These are phyloP conservation scores for Cyphomyrmex costatus DNA, from an alignment of 1,140 invertebrate species.

Conservation along the genomic window DNA sequence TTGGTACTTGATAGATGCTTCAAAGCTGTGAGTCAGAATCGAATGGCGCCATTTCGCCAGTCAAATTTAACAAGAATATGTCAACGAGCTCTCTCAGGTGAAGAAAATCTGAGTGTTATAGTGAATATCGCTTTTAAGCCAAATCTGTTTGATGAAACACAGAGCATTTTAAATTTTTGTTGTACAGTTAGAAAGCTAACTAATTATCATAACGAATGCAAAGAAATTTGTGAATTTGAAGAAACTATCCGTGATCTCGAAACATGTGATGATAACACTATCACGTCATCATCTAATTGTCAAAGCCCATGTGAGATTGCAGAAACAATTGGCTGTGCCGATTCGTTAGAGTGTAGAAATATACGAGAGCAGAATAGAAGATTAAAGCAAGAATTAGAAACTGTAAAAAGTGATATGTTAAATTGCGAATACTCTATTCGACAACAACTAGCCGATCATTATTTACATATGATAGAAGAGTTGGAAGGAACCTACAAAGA, in stretches of 20 bases:
- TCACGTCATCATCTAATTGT: no score
- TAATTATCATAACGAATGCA: slow-evolving; percentile 44
- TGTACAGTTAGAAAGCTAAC: slow-evolving; percentile 89
- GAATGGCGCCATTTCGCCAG: slow-evolving; percentile 88
- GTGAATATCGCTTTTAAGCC: slow-evolving; percentile 91
- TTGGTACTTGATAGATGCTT: slow-evolving; percentile 94
- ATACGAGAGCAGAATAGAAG: slow-evolving; percentile 68
- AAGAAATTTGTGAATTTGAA: not conserved
- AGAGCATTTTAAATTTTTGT: slow-evolving; percentile 91
- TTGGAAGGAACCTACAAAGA: slow-evolving; percentile 79
- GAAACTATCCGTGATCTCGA: not conserved
- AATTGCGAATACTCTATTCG: slow-evolving; percentile 78
- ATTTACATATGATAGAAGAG: slow-evolving; percentile 72
- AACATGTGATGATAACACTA: not conserved
- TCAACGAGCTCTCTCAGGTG: slow-evolving; percentile 86
- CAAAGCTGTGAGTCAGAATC: slow-evolving; percentile 81
- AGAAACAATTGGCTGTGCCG: not conserved
- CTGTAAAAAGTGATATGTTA: slow-evolving; percentile 55
- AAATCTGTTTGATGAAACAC: slow-evolving; percentile 91
- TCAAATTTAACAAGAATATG: slow-evolving; percentile 91
- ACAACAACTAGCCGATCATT: slow-evolving; percentile 77
- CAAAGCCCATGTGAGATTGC: not conserved
- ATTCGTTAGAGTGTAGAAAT: not conserved
- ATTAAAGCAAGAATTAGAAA: slow-evolving; percentile 68
- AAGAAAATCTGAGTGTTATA: slow-evolving; percentile 91